These are phyloP conservation scores for Spodoptera littoralis DNA, from an alignment of 2,888 invertebrate genomes.

Conservation along the genomic window DNA sequence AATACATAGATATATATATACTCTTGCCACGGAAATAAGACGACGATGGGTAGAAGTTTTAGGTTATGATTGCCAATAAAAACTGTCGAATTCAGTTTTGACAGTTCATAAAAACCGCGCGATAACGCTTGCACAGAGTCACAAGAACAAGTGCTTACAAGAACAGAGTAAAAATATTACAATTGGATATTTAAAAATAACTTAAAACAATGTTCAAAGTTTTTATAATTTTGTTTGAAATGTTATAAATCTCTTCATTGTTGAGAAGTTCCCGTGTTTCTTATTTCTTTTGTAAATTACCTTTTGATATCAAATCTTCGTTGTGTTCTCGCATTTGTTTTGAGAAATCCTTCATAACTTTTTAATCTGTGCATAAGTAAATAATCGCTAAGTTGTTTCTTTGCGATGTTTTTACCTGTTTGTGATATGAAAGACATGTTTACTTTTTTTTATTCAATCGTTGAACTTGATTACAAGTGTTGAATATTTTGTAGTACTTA, in stretches of 20 bases:
- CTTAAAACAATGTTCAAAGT: not conserved
- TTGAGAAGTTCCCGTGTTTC: conserved; percentile 35
- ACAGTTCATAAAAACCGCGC: no score
- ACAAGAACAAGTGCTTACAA: not conserved
- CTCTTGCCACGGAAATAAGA: no score
- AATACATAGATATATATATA: no score
- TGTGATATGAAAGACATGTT: no score
- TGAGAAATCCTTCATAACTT: conserved; percentile 16
- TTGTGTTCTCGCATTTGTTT: conserved; percentile 5
- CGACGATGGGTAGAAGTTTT: no score
- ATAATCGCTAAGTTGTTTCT: not conserved
- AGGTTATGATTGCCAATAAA: no score
- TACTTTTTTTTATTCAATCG: no score
- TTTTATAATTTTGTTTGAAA: conserved; percentile 48
- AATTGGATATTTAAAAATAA: conserved; percentile 21
- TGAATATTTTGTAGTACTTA: no score
- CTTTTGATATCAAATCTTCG: conserved; percentile 36
- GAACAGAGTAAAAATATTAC: not conserved
- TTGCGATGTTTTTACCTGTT: conserved; percentile 5
- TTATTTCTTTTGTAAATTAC: conserved; percentile 40
- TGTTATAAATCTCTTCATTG: conserved; percentile 57
- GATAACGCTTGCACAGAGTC: no score
- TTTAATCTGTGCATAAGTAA: conserved; percentile 20
- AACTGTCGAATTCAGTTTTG: no score
- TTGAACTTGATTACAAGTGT: no score